Conservation (phyloP, 2,797 vertebrate species). For the Cyclura pinguis region DNA sequence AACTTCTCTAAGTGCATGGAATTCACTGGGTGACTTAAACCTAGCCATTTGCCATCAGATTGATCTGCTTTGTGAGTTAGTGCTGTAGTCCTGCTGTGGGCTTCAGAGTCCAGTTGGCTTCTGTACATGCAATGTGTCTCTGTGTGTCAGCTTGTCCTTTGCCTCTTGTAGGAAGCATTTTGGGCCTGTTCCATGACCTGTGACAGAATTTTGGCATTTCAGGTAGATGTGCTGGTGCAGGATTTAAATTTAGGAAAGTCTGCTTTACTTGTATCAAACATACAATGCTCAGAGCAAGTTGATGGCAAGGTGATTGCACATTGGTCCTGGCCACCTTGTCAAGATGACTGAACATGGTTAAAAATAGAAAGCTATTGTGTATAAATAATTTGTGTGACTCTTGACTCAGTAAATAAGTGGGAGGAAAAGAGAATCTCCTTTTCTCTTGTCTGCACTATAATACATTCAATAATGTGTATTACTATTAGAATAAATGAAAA, state of each 20-base stretch:
- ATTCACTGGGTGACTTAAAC: neutral
- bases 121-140: neutral
- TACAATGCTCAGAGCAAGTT: neutral
- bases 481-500: constrained; percentile 75
- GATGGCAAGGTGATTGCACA: neutral
- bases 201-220: neutral
- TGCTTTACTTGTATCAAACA: neutral
- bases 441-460: constrained; percentile 44
- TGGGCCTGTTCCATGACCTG: neutral
- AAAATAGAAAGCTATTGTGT: neutral
- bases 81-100: neutral
- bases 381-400: constrained; percentile 24
- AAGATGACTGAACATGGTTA: neutral
- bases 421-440: constrained; percentile 26
- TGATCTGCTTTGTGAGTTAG: neutral
- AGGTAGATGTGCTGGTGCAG: neutral
- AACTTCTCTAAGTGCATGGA: no score
- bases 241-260: neutral
- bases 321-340: neutral
- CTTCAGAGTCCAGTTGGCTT: neutral
- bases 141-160: neutral
- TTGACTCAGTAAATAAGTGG: constrained; percentile 53
- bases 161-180: neutral
- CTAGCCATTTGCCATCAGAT: neutral
- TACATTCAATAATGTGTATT: constrained; percentile 60